These are phyloP conservation scores for Champsocephalus esox DNA, from an alignment of 2,797 vertebrate species.

Conservation along the genomic window DNA sequence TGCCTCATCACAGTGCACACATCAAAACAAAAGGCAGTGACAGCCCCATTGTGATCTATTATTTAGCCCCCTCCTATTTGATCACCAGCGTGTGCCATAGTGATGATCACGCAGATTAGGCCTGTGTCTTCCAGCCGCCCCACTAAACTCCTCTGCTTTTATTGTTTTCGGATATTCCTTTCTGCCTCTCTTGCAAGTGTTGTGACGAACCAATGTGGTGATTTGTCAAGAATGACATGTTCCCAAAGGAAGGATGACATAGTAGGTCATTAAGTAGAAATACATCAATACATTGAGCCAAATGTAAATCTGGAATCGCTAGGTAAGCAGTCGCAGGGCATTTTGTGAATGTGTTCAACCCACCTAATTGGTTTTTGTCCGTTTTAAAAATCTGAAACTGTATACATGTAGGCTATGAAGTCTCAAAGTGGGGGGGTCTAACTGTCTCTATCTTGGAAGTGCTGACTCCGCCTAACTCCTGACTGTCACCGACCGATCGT, in stretches of 20 bases:
- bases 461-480: too few species aligned
- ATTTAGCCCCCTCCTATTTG: constrained; percentile 83
- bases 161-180: constrained; percentile 52
- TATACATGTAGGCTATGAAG: too few species aligned
- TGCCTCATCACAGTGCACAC: constrained; percentile 72
- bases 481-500: too few species aligned
- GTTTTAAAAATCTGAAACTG: too few species aligned
- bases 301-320: background rate
- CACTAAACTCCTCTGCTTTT: constrained; percentile 63
- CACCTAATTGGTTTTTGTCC: constrained; percentile 5
- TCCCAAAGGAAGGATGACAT: constrained; percentile 20
- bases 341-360: background rate
- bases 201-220: constrained; percentile 10
- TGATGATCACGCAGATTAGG: constrained; percentile 83
- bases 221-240: constrained; percentile 25
- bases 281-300: background rate
- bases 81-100: constrained; percentile 67
- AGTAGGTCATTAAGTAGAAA: background rate
- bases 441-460: too few species aligned
- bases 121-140: constrained; percentile 63
- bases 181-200: constrained; percentile 51
- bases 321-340: background rate
- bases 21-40: constrained; percentile 80
- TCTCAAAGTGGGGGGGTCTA: too few species aligned
- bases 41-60: constrained; percentile 85